These are phyloP conservation scores for Nephrotoma flavescens DNA, from an alignment of 2,888 invertebrate genomes.

Conservation along the genomic window DNA sequence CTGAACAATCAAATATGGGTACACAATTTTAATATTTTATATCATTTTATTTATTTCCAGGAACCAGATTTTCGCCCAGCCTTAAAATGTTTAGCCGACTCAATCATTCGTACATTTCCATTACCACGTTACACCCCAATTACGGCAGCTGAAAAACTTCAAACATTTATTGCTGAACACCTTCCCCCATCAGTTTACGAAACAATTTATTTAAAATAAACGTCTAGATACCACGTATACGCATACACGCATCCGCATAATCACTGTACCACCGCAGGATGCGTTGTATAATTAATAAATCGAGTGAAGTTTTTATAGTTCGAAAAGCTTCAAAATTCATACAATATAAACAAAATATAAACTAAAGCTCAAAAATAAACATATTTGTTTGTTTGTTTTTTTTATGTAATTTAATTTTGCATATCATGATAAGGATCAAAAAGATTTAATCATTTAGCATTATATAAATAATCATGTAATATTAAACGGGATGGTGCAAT, in stretches of 20 bases:
- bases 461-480: neutral
- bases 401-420: neutral
- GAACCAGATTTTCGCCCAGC: slow-evolving; percentile 64
- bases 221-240: neutral
- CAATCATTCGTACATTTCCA: slow-evolving; percentile 68
- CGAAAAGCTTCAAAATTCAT: neutral
- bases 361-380: neutral
- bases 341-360: neutral
- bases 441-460: neutral
- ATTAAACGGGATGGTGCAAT: neutral
- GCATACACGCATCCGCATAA: neutral
- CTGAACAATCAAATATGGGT: too few relatives aligned
- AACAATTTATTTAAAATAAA: slow-evolving; percentile 41
- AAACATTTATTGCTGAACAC: slow-evolving; percentile 67
- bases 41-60: slow-evolving; percentile 30
- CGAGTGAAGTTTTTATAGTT: neutral
- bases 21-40: neutral
- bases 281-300: neutral
- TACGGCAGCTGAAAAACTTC: slow-evolving; percentile 60
- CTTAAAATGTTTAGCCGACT: slow-evolving; percentile 58
- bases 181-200: slow-evolving; percentile 69
- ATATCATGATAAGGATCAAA: neutral
- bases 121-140: slow-evolving; percentile 73
- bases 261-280: neutral
- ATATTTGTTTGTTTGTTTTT: neutral